These are phyloP conservation scores for Procavia capensis DNA, from an alignment of 2,113 vertebrate genomes.

Conservation along the genomic window DNA sequence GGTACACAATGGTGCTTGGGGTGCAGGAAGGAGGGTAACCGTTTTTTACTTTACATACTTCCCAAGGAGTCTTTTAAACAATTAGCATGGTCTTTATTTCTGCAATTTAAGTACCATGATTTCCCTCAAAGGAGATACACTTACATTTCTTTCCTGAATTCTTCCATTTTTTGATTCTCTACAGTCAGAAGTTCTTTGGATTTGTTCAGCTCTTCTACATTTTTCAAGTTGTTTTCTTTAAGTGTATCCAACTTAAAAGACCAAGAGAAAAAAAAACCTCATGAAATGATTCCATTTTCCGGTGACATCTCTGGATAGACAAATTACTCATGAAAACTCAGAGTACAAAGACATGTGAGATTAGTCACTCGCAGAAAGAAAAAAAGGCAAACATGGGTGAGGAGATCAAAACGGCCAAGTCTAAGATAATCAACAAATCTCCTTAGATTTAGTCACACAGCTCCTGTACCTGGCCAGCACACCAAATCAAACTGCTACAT, in stretches of 20 bases:
- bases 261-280: slow-evolving; percentile 49
- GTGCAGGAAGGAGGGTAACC: neutral
- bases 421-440: neutral
- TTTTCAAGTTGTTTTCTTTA: slow-evolving; percentile 91
- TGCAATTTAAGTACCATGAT: neutral
- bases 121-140: slow-evolving; percentile 67
- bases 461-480: neutral
- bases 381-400: neutral
- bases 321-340: neutral
- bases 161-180: slow-evolving; percentile 91
- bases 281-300: slow-evolving; percentile 67
- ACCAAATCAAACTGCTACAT: neutral
- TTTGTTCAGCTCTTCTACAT: slow-evolving; percentile 90
- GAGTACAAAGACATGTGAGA: neutral
- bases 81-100: neutral
- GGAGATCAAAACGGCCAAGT: neutral
- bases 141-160: slow-evolving; percentile 94
- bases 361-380: slow-evolving; percentile 33
- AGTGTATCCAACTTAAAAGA: slow-evolving; percentile 90
- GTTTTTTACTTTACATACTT: neutral
- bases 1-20: neutral
- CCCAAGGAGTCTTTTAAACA: neutral
- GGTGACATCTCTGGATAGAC: neutral
- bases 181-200: slow-evolving; percentile 91
- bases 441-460: neutral